Conservation (phyloP, 1,140 invertebrate genomes). For the Caerostris extrusa region DNA sequence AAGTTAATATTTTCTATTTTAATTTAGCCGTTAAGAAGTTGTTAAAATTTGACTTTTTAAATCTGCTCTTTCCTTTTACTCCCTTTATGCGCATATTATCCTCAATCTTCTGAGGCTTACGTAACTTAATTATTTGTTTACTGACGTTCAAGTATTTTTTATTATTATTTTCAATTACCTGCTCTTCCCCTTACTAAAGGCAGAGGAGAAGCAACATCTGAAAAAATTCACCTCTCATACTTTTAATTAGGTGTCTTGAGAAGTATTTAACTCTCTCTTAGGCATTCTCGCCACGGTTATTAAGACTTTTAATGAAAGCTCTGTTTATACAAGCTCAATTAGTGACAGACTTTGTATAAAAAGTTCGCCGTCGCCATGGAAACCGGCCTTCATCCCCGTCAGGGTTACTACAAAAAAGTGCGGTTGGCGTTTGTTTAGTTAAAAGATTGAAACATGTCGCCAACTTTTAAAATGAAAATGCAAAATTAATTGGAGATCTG, state of each 20-base stretch:
- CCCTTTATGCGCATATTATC: background rate
- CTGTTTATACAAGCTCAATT: constrained; percentile 69
- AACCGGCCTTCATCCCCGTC: constrained; percentile 8
- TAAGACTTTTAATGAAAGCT: constrained; percentile 71
- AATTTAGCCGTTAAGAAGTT: background rate
- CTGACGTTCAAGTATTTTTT: constrained; percentile 15
- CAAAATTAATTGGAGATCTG: background rate
- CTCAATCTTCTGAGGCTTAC: constrained; percentile 16
- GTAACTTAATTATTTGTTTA: constrained; percentile 61
- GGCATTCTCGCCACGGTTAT: constrained; percentile 51
- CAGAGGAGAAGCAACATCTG: background rate
- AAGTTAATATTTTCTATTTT: background rate
- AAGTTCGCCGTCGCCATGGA: constrained; percentile 47
- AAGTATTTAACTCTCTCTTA: constrained; percentile 39
- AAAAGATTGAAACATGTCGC: background rate
- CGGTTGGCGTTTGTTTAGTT: background rate
- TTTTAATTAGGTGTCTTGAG: constrained; percentile 72
- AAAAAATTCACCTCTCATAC: constrained; percentile 71
- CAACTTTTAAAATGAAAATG: constrained; percentile 18
- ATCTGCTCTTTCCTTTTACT: constrained; percentile 8
- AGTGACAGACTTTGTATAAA: constrained; percentile 60
- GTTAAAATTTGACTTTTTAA: constrained; percentile 49
- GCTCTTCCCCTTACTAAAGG: background rate
- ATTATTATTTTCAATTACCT: constrained; percentile 7
- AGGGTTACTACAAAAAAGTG: constrained; percentile 63